Evolutionary conservation across 2,113 vertebrate species (phyloP), one percentile per base, ranked within the genome.

Genomic region (Pteronura brasiliensis): DNA sequence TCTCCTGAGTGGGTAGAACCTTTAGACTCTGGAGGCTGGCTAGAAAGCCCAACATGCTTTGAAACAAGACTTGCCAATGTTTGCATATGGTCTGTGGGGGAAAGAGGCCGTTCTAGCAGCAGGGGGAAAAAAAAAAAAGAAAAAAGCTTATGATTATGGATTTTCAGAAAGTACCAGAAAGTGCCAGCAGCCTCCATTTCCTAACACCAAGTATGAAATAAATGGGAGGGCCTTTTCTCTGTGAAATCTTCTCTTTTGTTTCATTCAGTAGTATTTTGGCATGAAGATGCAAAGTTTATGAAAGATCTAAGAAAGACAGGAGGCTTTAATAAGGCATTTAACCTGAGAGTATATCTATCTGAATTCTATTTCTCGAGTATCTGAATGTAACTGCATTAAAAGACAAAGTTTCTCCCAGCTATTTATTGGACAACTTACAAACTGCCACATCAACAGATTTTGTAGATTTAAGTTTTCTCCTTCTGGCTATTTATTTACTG

Each of bases 361-460:
- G 39, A 95, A 77, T 93, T 83, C n/a, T 67, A n/a, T 69, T 82
- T 59, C 86, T 65, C 87, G 71, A 74, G 84, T 27, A 77, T 91
- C 47, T 79, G 57, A 93, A 44, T 39, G 12, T 31, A 52, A 23
- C 57, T 77, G 20, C 29, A 59, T 42, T 95, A 52, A 49, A 77
- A 82, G 52, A 80, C 47, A 88, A 36, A 90, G 81, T 95, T 88
- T 82, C 89, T 67, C 72, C 27, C 29, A 91, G 86, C 71, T 93
- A 49, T 95, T 96, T 97, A 49, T 4, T n/a, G 36, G 52, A 94
- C 85, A 94, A 91, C 91, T 94, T 94, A 85, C 29, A 93, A 97
- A 94, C 34, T 93, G 96, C 96, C 63, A 36, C 42, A 83, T 97
- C 94, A 94, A 97, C 93, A 96, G 49, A 94, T 92, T 96, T 65